Evolutionary conservation across 2,797 vertebrate species (phyloP).

Genomic region (Falco naumanni): DNA sequence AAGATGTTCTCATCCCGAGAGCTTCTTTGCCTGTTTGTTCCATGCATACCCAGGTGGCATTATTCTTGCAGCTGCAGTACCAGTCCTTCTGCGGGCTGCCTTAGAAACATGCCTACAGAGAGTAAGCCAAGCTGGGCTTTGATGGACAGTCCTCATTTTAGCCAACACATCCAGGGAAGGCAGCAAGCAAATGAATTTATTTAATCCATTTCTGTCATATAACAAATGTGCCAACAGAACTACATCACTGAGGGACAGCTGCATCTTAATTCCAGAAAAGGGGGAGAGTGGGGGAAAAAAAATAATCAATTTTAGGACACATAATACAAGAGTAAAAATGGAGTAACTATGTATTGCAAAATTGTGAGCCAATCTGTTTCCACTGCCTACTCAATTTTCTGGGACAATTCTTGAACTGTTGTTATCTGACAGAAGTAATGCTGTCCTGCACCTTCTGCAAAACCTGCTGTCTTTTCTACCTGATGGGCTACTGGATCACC

Average conservation of each 20-base stretch:
- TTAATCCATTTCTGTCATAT: not conserved
- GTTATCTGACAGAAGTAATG: not conserved
- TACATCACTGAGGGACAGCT: not conserved
- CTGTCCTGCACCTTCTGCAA: not conserved
- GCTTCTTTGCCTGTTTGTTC: not conserved
- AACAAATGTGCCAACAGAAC: not conserved
- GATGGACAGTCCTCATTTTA: not conserved
- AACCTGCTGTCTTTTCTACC: not conserved
- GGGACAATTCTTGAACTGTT: not conserved
- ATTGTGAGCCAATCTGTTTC: not conserved
- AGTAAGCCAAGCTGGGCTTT: not conserved
- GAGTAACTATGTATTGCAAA: not conserved
- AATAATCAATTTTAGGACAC: not conserved
- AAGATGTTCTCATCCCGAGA: not conserved
- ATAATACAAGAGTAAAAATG: not conserved
- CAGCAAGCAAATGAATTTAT: not conserved
- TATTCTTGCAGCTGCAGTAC: not conserved
- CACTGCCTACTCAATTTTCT: not conserved
- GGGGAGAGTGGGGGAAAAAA: not conserved
- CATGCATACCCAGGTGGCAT: not conserved
- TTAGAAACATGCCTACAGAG: not conserved
- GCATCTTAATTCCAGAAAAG: not conserved
- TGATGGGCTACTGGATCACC: not conserved
- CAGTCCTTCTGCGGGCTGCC: not conserved
- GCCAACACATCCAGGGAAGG: not conserved